phyloP scores from a whole-genome alignment of 2,113 vertebrate species.

The Tringa solitaria region DNA sequence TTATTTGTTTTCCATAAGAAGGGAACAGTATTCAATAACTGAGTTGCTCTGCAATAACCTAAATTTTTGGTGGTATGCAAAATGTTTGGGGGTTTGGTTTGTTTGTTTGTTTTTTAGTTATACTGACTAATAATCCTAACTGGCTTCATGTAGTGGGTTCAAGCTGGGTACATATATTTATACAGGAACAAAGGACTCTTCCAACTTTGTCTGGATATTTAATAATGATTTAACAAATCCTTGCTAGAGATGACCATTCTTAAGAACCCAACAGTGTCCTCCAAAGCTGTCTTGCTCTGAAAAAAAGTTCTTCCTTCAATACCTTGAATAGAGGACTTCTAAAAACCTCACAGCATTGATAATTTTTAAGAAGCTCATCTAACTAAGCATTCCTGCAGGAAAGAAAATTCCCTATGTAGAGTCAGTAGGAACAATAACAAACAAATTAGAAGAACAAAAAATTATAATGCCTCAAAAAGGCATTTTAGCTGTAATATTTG shows the following conservation, averaged over 20 bases:
- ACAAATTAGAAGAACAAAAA: neutral
- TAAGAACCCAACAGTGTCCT: neutral
- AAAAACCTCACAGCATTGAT: neutral
- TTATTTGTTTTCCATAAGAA: neutral
- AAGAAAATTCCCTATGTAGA: neutral
- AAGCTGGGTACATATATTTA: neutral
- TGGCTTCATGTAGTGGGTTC: neutral
- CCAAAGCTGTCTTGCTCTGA: neutral
- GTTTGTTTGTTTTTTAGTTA: neutral
- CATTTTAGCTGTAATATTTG: neutral
- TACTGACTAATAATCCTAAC: neutral
- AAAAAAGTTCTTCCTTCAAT: neutral
- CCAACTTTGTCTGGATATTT: neutral
- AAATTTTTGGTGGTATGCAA: neutral
- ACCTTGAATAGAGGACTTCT: neutral
- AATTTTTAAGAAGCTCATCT: neutral
- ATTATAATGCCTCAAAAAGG: fast-evolving
- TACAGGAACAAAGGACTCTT: neutral
- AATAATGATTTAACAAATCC: neutral
- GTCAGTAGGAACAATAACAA: neutral
- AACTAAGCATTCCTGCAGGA: neutral
- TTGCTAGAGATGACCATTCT: neutral
- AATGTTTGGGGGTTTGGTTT: neutral
- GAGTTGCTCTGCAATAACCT: neutral
- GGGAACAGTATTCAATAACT: neutral